phyloP scores from a whole-genome alignment of 2,113 vertebrate genomes.

The Ellobius talpinus region DNA sequence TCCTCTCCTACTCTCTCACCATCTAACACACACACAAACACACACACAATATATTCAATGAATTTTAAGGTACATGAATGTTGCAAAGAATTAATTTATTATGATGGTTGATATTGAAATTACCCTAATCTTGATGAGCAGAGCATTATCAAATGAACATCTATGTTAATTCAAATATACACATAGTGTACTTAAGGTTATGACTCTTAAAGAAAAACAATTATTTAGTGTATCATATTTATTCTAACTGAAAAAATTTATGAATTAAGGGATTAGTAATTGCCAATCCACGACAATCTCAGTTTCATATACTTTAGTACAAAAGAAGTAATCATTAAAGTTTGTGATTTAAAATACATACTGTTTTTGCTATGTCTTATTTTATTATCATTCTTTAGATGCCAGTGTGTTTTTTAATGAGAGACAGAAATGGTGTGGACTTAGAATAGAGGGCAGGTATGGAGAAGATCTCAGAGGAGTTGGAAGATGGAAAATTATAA shows the following conservation, averaged over 20 bases:
- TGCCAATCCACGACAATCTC: not conserved
- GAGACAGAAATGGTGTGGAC: too few species aligned
- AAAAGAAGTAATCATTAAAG: conserved; percentile 6
- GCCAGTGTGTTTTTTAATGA: not conserved
- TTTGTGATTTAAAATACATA: not conserved
- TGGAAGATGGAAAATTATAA: too few species aligned
- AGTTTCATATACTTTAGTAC: not conserved
- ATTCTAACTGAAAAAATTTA: not conserved
- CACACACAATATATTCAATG: not conserved
- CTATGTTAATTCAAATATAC: not conserved
- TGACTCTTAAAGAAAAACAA: not conserved
- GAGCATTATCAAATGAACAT: not conserved
- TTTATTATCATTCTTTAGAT: not conserved
- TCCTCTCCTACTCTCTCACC: not conserved
- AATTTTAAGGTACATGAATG: not conserved
- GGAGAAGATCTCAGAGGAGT: too few species aligned
- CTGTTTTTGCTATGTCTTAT: not conserved
- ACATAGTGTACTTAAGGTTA: not conserved
- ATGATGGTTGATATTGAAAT: not conserved
- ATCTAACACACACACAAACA: too few species aligned
- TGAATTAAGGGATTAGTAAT: not conserved
- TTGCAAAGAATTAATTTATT: not conserved
- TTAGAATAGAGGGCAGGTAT: too few species aligned
- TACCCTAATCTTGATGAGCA: not conserved
- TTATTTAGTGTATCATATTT: not conserved